Conservation (phyloP, 2,888 invertebrate species). For the Panzeria rudis region DNA sequence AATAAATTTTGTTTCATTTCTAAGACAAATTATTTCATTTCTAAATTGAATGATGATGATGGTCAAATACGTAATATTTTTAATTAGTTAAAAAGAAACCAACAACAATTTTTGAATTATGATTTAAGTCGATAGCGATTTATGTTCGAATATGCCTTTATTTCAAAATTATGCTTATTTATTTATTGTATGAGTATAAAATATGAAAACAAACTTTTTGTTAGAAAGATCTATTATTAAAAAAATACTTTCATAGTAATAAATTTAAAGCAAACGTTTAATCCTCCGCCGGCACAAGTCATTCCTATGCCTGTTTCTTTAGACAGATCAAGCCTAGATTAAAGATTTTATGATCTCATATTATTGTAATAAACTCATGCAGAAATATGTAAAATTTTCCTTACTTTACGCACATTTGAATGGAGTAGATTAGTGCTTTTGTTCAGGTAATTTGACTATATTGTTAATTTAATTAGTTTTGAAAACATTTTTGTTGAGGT, state of each 20-base stretch:
- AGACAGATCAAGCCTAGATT: background rate
- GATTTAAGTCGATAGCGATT: background rate
- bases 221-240: background rate
- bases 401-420: conserved; percentile 2
- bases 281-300: conserved; percentile 13
- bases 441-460: conserved; percentile 14
- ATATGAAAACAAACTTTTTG: background rate
- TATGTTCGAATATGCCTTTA: background rate
- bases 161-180: background rate
- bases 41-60: conserved; percentile 24
- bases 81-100: conserved; percentile 16
- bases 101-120: conserved; percentile 7
- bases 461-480: conserved; percentile 41
- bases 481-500: conserved; percentile 3
- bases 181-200: background rate
- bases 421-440: background rate
- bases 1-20: conserved; percentile 24
- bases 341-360: conserved; percentile 16
- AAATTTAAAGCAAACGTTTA: conserved; percentile 3
- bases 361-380: background rate
- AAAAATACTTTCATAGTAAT: background rate
- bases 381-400: background rate
- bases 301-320: conserved; percentile 18
- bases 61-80: conserved; percentile 23
- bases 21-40: conserved; percentile 40